Conservation (phyloP, 2,888 invertebrate species). For the Cistogaster globosa region DNA sequence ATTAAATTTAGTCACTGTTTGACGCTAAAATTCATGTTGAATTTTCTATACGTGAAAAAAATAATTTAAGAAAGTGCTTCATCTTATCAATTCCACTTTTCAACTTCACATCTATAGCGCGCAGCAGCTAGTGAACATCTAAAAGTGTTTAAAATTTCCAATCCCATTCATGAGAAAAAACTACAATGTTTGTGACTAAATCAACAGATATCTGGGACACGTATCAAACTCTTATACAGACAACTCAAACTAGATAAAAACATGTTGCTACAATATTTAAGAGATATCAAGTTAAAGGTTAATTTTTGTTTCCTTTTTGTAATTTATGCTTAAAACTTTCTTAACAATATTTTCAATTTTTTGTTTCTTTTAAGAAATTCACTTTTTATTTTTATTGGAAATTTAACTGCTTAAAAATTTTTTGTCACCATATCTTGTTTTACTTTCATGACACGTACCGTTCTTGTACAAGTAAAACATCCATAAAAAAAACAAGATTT, state of each 20-base stretch:
- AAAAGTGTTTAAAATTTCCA: slow-evolving; percentile 4
- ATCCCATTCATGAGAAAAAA: slow-evolving; percentile 9
- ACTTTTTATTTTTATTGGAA: neutral
- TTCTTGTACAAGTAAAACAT: neutral
- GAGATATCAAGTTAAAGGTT: slow-evolving; percentile 14
- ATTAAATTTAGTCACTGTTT: no score
- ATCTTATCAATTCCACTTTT: no score
- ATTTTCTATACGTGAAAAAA: no score
- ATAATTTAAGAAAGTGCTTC: no score
- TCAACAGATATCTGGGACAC: slow-evolving; percentile 13
- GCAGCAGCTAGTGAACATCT: slow-evolving; percentile 56
- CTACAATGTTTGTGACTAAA: slow-evolving; percentile 19
- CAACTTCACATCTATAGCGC: neutral
- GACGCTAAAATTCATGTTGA: no score
- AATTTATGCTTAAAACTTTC: no score
- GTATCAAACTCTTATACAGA: slow-evolving; percentile 62
- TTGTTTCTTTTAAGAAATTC: neutral
- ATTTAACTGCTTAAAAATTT: neutral
- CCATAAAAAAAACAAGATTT: slow-evolving; percentile 42
- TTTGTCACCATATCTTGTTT: neutral
- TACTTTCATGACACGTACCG: slow-evolving; percentile 62
- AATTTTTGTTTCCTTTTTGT: neutral
- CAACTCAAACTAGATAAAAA: slow-evolving; percentile 47
- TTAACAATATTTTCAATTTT: no score
- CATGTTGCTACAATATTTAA: neutral